Evolutionary conservation across 2,888 invertebrate genomes (phyloP), one percentile per base, ranked within the genome.

Genomic region (Ariolimax columbianus): DNA sequence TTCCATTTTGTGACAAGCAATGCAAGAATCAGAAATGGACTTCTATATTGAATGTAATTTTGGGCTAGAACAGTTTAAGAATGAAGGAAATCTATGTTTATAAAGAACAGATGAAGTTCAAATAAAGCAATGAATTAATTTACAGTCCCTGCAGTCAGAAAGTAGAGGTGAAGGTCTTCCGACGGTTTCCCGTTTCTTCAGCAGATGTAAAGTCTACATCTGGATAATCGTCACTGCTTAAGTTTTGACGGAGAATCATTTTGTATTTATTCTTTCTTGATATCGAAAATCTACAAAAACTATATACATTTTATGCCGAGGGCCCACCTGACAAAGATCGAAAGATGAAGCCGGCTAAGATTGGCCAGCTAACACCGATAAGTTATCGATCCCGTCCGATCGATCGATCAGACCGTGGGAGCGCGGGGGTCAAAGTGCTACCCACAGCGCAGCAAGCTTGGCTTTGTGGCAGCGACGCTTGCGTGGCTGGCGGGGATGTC

Each of bases 281-380:
- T 66, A 33, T 33, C 11, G 9, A 2, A 1, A 1, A 7, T 30
- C 2, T 0, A 40, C 38, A 6, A 40, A 38, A 38, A 3, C 40
- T 23, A 38, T 4, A 23, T 19, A 26, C 30, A 66, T 66, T 33
- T 66, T 30, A 9, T 66, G 7, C 11, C 4, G n/a, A 59, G n/a
- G 1, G n/a, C n/a, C 59, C 40, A 78, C 78, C 78, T 78, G 78
- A 17, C 0, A 6, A 14, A 63, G 0, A 1, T 0, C 0, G 9
- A 3, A 63, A 38, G 14, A 82, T 82, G 81, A 82, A 82, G 72
- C 68, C 81, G 2, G 81, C 81, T 19, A 82, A 82, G 81, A 72
- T 82, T 72, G 81, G 81, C 38, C 81, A 82, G 72, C 55, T 82
- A 47, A 82, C 81, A 73, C 81, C 81, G 36, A 82, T 55, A 51